Evolutionary conservation across 2,888 invertebrate genomes (phyloP).

Genomic region (Lypha dubia): DNA sequence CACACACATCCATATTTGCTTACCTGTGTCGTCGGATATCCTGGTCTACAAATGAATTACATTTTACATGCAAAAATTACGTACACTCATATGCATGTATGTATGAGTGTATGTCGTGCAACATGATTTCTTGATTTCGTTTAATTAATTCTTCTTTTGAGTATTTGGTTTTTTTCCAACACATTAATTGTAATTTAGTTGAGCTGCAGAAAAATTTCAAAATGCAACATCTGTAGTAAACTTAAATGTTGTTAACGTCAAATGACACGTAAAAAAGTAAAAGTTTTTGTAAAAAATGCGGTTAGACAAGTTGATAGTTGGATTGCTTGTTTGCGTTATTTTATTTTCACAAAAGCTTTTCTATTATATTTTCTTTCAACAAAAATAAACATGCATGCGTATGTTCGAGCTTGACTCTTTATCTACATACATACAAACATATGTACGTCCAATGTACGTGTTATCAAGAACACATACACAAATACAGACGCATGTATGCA

Average conservation of each 20-base stretch:
- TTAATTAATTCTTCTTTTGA: conserved; percentile 10
- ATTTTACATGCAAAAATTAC: too few relatives aligned
- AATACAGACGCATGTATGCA: neutral
- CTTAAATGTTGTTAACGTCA: conserved; percentile 59
- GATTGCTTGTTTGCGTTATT: neutral
- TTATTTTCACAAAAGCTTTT: too few relatives aligned
- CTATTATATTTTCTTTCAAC: neutral
- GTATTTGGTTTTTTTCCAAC: conserved; percentile 2
- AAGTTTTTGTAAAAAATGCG: conserved; percentile 59
- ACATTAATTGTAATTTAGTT: conserved; percentile 55
- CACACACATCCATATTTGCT: too few relatives aligned
- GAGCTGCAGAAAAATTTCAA: conserved; percentile 37
- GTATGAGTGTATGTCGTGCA: neutral
- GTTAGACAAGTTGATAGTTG: conserved; percentile 61
- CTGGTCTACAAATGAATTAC: too few relatives aligned
- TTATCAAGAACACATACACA: conserved; percentile 4
- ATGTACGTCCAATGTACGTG: neutral
- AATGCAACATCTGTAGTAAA: conserved; percentile 65
- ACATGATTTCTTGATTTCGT: conserved; percentile 10
- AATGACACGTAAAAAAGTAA: conserved; percentile 68
- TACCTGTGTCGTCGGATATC: too few relatives aligned
- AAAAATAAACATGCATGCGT: conserved; percentile 9
- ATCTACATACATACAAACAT: too few relatives aligned
- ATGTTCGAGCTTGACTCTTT: conserved; percentile 8
- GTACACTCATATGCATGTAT: neutral